These are phyloP conservation scores for Mustela erminea DNA, from an alignment of 2,797 vertebrate genomes.

Conservation along the genomic window DNA sequence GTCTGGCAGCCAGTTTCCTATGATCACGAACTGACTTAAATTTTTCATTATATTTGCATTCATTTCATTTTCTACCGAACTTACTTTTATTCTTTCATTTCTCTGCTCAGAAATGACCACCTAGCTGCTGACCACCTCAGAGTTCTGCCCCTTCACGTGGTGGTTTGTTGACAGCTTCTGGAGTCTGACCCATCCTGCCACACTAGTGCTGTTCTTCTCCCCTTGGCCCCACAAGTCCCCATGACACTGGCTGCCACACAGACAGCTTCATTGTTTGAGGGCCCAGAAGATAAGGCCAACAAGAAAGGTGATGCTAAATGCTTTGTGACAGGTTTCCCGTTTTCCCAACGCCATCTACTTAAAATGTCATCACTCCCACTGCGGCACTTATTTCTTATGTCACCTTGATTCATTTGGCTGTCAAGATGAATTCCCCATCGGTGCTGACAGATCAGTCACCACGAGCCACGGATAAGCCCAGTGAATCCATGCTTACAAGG, in stretches of 20 bases:
- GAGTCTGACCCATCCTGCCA: background rate
- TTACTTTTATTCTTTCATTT: slow-evolving; percentile 12
- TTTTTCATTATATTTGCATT: slow-evolving; percentile 32
- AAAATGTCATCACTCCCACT: slow-evolving; percentile 68
- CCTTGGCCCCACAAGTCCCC: no score
- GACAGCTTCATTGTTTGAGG: slow-evolving; percentile 24
- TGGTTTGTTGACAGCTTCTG: background rate
- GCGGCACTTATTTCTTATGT: slow-evolving; percentile 69
- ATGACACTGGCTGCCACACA: background rate
- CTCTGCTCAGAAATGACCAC: slow-evolving; percentile 32
- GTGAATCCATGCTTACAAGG: slow-evolving; percentile 42
- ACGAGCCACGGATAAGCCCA: slow-evolving; percentile 69
- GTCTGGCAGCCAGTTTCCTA: background rate
- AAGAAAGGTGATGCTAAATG: slow-evolving; percentile 60
- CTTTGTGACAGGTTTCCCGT: slow-evolving; percentile 66
- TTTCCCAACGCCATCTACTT: slow-evolving; percentile 72
- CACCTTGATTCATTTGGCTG: slow-evolving; percentile 75
- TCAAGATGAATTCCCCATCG: slow-evolving; percentile 56
- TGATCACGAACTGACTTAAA: background rate
- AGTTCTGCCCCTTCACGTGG: background rate
- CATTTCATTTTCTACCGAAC: background rate
- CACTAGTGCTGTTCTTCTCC: background rate
- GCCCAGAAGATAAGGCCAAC: slow-evolving; percentile 45
- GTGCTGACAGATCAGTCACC: slow-evolving; percentile 59
- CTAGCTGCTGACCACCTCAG: background rate